Percentiles rank a stretch among this genome's conserved stretches.
These are phyloP conservation scores for Burhinus oedicnemus DNA, from an alignment of 2,113 vertebrate species.

Conservation along the genomic window DNA sequence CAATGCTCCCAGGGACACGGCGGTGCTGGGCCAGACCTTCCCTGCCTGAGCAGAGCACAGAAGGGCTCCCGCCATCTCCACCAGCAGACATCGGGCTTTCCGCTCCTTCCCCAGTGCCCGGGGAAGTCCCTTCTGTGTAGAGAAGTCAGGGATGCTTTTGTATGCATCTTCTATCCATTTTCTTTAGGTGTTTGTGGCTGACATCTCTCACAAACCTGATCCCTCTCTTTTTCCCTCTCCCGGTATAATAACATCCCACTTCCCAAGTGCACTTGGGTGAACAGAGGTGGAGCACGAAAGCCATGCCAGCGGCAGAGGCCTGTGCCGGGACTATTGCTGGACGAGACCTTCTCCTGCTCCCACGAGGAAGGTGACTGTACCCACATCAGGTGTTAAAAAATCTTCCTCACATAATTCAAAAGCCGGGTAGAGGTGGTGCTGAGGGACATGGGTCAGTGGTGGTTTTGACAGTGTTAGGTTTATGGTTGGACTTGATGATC, in stretches of 20 bases:
- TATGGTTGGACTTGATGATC: no score
- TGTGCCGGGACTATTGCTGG: not conserved
- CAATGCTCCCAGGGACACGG: not conserved
- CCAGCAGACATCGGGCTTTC: not conserved
- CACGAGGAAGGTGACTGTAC: rapidly evolving
- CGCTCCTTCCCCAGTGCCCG: not conserved
- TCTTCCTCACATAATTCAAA: not conserved
- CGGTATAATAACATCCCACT: rapidly evolving
- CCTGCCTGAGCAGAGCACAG: not conserved
- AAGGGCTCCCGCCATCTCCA: not conserved
- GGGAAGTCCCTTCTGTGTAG: not conserved
- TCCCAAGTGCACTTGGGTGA: not conserved
- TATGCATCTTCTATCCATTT: rapidly evolving
- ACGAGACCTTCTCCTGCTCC: not conserved
- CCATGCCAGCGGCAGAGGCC: not conserved
- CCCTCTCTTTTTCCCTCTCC: not conserved
- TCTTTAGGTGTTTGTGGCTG: not conserved
- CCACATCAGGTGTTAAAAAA: not conserved
- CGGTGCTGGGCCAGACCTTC: not conserved
- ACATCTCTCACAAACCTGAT: not conserved
- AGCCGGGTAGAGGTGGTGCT: no score
- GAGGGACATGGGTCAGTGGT: no score
- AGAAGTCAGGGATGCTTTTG: not conserved
- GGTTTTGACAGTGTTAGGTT: no score
- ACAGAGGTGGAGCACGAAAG: not conserved